phyloP scores from a whole-genome alignment of 1,140 invertebrate genomes.

The Oedothorax gibbosus region DNA sequence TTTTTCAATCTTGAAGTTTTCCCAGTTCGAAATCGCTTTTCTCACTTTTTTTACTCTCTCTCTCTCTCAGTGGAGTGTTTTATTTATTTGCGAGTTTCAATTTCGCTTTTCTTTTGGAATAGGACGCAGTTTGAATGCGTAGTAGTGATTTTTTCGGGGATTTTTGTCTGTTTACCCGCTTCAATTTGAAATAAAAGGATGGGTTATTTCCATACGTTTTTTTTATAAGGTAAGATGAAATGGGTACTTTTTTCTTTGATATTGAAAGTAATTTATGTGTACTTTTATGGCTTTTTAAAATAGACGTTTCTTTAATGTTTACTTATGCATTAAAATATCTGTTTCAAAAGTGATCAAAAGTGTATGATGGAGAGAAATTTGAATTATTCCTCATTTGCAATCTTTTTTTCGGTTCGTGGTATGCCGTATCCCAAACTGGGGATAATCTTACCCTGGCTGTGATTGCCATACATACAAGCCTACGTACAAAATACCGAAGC shows the following conservation, averaged over 20 bases:
- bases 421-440: too few relatives aligned
- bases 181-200: slow-evolving; percentile 26
- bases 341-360: too few relatives aligned
- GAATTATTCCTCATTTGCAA: slow-evolving; percentile 19
- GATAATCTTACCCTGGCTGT: slow-evolving; percentile 6
- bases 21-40: slow-evolving; percentile 19
- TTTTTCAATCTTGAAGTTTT: slow-evolving; percentile 34
- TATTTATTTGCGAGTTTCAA: too few relatives aligned
- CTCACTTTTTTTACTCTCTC: neutral
- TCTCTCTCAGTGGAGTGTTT: neutral
- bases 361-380: slow-evolving; percentile 11
- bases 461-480: slow-evolving; percentile 6
- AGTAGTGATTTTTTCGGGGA: neutral
- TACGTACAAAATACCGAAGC: neutral
- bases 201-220: neutral
- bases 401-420: too few relatives aligned
- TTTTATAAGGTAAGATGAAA: too few relatives aligned
- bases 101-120: too few relatives aligned
- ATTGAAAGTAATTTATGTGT: too few relatives aligned
- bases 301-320: too few relatives aligned
- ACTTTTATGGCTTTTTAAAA: too few relatives aligned
- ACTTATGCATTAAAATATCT: too few relatives aligned
- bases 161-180: slow-evolving; percentile 3
- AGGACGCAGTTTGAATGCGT: slow-evolving; percentile 13
- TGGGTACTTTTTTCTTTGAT: too few relatives aligned